These are phyloP conservation scores for Plutomurus gul DNA, from an alignment of 1,140 invertebrate species.

Conservation along the genomic window DNA sequence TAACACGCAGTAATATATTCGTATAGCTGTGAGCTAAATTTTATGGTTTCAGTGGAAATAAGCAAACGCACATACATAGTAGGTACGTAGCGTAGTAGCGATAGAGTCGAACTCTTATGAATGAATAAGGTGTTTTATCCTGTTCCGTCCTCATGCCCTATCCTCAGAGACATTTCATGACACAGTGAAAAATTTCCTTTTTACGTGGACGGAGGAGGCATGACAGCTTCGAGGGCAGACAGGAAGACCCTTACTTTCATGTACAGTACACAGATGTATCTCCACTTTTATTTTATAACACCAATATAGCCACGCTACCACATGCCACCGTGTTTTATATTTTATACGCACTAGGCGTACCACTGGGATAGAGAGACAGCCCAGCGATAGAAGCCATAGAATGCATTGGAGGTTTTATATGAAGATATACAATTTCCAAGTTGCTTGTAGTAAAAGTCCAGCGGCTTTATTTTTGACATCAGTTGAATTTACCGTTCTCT, in stretches of 20 bases:
- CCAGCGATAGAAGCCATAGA: too few species aligned
- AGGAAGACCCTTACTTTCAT: slow-evolving; percentile 3
- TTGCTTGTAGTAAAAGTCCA: neutral
- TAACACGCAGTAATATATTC: too few species aligned
- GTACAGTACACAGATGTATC: neutral
- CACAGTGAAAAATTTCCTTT: slow-evolving; percentile 23
- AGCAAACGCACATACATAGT: neutral
- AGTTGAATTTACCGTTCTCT: neutral
- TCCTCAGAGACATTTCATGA: slow-evolving; percentile 6
- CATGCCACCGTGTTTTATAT: too few species aligned
- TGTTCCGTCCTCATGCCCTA: neutral
- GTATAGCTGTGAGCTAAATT: too few species aligned
- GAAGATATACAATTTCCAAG: neutral
- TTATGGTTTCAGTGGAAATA: neutral
- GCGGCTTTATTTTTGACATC: neutral
- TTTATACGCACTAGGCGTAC: too few species aligned
- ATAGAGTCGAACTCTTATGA: neutral
- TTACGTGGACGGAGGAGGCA: slow-evolving; percentile 13
- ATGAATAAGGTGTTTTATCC: slow-evolving; percentile 23
- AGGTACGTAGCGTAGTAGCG: neutral
- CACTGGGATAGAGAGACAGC: too few species aligned
- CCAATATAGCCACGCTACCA: too few species aligned
- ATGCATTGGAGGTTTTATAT: neutral
- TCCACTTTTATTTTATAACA: slow-evolving; percentile 11
- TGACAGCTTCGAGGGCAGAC: slow-evolving; percentile 14